Base-by-base conservation (phyloP, 2,888 invertebrate genomes). In the Drosophila picticornis region DNA sequence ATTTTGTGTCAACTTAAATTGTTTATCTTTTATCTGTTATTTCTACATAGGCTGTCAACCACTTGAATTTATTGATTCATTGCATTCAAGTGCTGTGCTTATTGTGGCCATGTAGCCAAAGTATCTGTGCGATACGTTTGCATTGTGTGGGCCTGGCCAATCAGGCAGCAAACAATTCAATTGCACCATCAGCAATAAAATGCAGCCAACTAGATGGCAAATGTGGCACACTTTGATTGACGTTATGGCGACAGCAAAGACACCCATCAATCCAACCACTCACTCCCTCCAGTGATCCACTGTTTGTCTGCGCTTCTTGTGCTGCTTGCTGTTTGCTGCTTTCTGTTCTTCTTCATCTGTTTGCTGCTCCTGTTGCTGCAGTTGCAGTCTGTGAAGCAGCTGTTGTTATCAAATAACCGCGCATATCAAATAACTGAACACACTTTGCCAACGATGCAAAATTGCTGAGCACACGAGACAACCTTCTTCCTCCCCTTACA, bases 361-460 rank as follows among this genome's bases (percentile, higher is more conserved):
- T 32, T 27, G 1, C 53, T 38, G 4, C n/a, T 4, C 27, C 48
- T 34, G 19, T 36, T 46, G 22, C 31, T 40, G 3, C 27, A 4
- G 22, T 22, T 10, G 22, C 19, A 34, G 34, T 36, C 48, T 25
- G 65, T 74, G 67, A 69, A 67, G 65, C 90, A 90, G 83, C 75
- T 84, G 90, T 84, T 89, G 88, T 84, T 85, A 90, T 90, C 88
- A 88, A 88, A 90, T 85, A 85, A 85, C 78, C 86, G 86, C 88
- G 86, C 84, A 88, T 85, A 85, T 90, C 84, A 88, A 90, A 90
- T 85, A 86, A 90, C 84, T 88, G 74, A 67, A 52, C 70, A 85
- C 80, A 90, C 81, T 74, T 83, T 83, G 90, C 88, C 40, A 69
- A 77, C 70, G 66, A 65, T 62, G 86, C 86, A 70, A 75, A 80